Percentiles rank a stretch among this genome's conserved stretches.
These are phyloP conservation scores for Sycophila texana DNA, from an alignment of 2,888 invertebrate genomes.

Conservation along the genomic window DNA sequence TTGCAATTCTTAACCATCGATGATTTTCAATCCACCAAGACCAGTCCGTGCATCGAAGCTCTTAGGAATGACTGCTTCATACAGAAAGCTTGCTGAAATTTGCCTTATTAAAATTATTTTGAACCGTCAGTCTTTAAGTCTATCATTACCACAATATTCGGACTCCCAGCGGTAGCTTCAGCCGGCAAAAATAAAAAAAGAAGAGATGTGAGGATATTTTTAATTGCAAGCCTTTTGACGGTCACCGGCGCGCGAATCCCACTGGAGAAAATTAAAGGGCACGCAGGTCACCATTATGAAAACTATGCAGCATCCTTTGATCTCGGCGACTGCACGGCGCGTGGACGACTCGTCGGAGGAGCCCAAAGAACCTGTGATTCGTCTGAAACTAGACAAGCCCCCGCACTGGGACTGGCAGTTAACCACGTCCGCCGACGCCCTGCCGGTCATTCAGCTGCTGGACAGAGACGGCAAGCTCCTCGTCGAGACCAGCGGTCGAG, in stretches of 20 bases:
- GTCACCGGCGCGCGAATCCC: background rate
- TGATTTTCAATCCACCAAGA: background rate
- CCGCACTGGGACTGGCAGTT: constrained; percentile 70
- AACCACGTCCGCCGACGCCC: constrained; percentile 68
- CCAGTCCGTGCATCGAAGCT: background rate
- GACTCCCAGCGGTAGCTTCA: background rate
- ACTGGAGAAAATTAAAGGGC: constrained; percentile 38
- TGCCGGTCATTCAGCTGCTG: constrained; percentile 69
- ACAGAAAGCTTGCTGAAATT: too few species aligned
- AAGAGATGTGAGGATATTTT: background rate
- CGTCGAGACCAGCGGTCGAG: constrained; percentile 69
- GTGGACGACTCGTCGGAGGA: constrained; percentile 46
- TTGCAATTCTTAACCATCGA: constrained; percentile 7
- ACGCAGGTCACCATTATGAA: constrained; percentile 61
- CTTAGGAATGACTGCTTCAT: background rate
- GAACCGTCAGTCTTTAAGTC: too few species aligned
- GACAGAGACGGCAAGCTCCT: constrained; percentile 69
- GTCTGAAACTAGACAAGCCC: constrained; percentile 69
- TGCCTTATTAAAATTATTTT: too few species aligned
- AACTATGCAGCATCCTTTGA: constrained; percentile 59
- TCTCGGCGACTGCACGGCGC: constrained; percentile 57
- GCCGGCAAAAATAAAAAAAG: background rate
- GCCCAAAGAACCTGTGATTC: constrained; percentile 66
- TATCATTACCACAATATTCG: too few species aligned
- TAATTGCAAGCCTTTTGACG: constrained; percentile 30